phyloP scores from a whole-genome alignment of 2,113 vertebrate genomes.

The Nibea albiflora region DNA sequence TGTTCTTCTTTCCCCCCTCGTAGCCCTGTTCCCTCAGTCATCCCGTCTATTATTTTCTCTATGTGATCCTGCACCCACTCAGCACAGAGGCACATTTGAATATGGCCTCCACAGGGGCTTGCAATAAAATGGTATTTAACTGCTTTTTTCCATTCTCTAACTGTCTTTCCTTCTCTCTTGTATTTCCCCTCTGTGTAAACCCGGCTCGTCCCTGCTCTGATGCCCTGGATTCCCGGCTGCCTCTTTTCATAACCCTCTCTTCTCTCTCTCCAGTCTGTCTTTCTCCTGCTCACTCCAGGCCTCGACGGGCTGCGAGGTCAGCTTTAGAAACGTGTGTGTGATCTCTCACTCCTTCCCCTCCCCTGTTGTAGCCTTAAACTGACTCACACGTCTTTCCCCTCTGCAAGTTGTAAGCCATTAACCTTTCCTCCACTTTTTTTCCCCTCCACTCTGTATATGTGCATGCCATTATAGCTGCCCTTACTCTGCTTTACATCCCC shows the following conservation, averaged over 20 bases:
- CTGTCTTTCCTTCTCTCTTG: slow-evolving; percentile 22
- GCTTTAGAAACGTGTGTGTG: slow-evolving; percentile 51
- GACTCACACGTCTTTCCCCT: slow-evolving; percentile 44
- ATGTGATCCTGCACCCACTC: slow-evolving; percentile 69
- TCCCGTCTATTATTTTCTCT: slow-evolving; percentile 64
- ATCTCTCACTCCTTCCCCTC: slow-evolving; percentile 39
- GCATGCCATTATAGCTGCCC: slow-evolving; percentile 40
- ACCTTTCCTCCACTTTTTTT: slow-evolving; percentile 61
- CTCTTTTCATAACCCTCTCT: slow-evolving; percentile 58
- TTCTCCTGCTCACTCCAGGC: slow-evolving; percentile 37
- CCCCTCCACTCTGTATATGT: slow-evolving; percentile 40
- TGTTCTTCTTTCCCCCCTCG: slow-evolving; percentile 36
- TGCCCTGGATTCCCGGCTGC: slow-evolving; percentile 44
- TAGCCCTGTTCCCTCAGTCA: slow-evolving; percentile 60
- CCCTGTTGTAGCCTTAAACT: slow-evolving; percentile 40
- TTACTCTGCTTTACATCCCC: neutral
- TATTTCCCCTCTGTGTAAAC: slow-evolving; percentile 30
- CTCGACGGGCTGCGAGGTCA: slow-evolving; percentile 58
- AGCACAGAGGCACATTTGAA: slow-evolving; percentile 62
- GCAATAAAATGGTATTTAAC: slow-evolving; percentile 82
- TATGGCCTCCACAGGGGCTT: slow-evolving; percentile 69
- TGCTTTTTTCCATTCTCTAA: slow-evolving; percentile 53
- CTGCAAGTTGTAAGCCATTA: slow-evolving; percentile 70
- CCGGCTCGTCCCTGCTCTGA: slow-evolving; percentile 13
- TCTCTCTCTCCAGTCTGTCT: slow-evolving; percentile 23